Base-by-base conservation (phyloP, 2,113 vertebrate genomes). In the Onychorhynchus coronatus region DNA sequence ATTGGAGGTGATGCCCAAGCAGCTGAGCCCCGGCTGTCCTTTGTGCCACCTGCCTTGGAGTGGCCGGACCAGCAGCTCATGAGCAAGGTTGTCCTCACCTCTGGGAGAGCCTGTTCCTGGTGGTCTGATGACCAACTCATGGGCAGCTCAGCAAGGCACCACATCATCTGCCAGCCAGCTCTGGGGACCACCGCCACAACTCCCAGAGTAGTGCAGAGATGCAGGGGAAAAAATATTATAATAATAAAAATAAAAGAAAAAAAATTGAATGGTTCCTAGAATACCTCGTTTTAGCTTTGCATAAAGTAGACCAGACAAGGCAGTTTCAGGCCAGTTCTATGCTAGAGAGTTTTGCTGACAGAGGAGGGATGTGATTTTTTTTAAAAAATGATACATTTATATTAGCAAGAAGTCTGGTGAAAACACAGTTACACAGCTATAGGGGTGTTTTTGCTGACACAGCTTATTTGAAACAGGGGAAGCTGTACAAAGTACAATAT, bases 341-440 rank as follows among this genome's bases (percentile, higher is more conserved):
- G 18, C 63, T 67, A 92, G 39, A 73, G 59, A 67, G 88, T 88
- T 96, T 86, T 96, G 93, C 95, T 97, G 90, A 89, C 90, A 90
- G 77, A 90, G 91, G 27, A 94, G 35, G 33, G 67, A 93, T 91
- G 72, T 84, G 85, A 90, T 66, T 70, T 93, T 91, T 94, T 92
- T 61, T 46, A 50, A 50, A 33, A 3, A 94, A 93, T 71, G 39
- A 88, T 93, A 86, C 85, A 78, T 93, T 80, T 86, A 84, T 93
- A 96, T 92, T 95, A 93, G 68, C 68, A 88, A 93, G 93, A 92
- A 39, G 23, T 31, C 49, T 71, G 11, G 42, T 94, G 79, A 85
- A 96, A 96, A 93, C 77, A 82, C 35, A 70, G 88, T 84, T 90
- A 80, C 61, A 86, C 15, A 85, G 72, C 59, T 76, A 74, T 41